Evolutionary conservation across 1,140 invertebrate genomes (phyloP).

Genomic region (Acromyrmex charruanus): DNA sequence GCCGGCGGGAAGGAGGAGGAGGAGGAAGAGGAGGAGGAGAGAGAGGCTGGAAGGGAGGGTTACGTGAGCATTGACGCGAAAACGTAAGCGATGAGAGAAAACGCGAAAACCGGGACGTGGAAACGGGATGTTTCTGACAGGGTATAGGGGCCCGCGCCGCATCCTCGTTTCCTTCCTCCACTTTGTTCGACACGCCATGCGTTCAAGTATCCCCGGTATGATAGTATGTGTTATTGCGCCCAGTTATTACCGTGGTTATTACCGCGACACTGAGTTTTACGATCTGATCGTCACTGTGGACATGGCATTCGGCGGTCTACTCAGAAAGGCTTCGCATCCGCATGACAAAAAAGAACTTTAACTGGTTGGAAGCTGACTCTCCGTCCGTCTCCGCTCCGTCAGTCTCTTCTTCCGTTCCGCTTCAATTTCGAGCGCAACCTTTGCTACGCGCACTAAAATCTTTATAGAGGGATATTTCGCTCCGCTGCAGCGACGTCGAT

Average conservation of each 20-base stretch:
- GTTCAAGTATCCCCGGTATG: constrained; percentile 17
- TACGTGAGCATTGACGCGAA: constrained; percentile 39
- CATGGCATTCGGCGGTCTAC: constrained; percentile 4
- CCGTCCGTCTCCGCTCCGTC: not conserved
- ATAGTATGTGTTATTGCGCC: constrained; percentile 62
- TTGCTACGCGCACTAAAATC: constrained; percentile 55
- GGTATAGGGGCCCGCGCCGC: not conserved
- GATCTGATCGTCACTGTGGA: constrained; percentile 64
- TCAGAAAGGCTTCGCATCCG: not conserved
- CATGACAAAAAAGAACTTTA: constrained; percentile 16
- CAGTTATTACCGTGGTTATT: constrained; percentile 75
- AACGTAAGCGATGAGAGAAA: constrained; percentile 56
- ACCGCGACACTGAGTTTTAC: constrained; percentile 70
- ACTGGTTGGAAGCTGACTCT: constrained; percentile 6
- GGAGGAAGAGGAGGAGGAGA: not conserved
- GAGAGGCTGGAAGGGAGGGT: not conserved
- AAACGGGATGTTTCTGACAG: constrained; percentile 60
- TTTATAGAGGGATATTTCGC: constrained; percentile 63
- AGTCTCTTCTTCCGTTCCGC: not conserved
- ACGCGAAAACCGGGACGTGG: constrained; percentile 55
- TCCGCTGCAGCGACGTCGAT: constrained; percentile 42
- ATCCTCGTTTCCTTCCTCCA: constrained; percentile 58
- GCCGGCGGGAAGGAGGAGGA: not conserved
- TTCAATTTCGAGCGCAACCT: constrained; percentile 58
- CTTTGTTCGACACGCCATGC: constrained; percentile 66